These are phyloP conservation scores for Stichodactyla helianthus DNA, from an alignment of 64 coral and sea anemone genomes.

Conservation along the genomic window DNA sequence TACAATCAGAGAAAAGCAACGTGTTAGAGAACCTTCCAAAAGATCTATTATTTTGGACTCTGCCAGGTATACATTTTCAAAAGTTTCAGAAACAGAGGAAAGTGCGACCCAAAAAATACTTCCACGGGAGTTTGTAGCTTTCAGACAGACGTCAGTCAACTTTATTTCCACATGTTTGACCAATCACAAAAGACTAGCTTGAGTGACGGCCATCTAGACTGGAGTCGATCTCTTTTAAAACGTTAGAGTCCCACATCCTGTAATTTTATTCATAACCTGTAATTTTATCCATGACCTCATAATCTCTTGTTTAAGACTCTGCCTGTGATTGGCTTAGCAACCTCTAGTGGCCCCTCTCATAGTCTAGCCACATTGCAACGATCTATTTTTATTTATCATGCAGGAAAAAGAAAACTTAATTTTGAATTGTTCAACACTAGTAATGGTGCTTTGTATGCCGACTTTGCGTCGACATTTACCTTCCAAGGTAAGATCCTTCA, in stretches of 20 bases:
- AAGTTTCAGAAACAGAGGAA: not conserved
- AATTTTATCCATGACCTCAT: not conserved
- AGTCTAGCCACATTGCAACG: not conserved
- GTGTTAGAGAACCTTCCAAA: not conserved
- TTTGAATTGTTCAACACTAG: not conserved
- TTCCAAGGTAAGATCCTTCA: not conserved
- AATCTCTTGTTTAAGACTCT: no score
- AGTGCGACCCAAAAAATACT: not conserved
- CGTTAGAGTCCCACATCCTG: no score
- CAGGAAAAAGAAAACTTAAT: not conserved
- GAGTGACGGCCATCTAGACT: no score
- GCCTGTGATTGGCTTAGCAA: no score
- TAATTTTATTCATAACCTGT: no score
- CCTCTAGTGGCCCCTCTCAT: no score
- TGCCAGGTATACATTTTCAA: not conserved
- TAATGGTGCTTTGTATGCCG: not conserved
- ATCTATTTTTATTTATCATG: not conserved
- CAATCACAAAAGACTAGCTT: no score
- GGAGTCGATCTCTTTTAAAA: no score
- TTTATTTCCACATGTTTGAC: no score
- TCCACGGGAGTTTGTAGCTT: no score
- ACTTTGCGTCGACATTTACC: not conserved
- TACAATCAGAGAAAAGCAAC: not conserved
- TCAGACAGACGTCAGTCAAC: no score
- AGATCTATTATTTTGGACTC: conserved; percentile 2